These are phyloP conservation scores for Gibbula magus DNA, from an alignment of 2,888 invertebrate genomes.

Conservation along the genomic window DNA sequence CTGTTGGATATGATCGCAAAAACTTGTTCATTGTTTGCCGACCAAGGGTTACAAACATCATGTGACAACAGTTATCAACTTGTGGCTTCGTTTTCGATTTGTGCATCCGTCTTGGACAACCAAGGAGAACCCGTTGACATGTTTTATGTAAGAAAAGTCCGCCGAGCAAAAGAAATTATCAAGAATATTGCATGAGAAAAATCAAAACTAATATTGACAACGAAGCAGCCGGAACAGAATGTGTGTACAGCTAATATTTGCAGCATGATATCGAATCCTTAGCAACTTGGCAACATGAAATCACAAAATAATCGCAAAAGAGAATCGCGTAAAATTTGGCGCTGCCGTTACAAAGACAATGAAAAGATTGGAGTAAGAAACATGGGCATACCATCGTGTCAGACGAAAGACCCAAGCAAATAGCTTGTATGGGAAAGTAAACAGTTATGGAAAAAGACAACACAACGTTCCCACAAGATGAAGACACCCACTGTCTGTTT, in stretches of 20 bases:
- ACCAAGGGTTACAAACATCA: too few species aligned
- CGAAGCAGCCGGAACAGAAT: neutral
- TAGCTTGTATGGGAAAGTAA: slow-evolving; percentile 22
- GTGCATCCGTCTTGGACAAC: too few species aligned
- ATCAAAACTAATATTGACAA: slow-evolving; percentile 17
- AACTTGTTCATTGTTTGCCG: too few species aligned
- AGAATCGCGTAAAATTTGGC: slow-evolving; percentile 22
- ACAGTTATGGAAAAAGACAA: slow-evolving; percentile 24
- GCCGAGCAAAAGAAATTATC: neutral
- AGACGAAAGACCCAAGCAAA: neutral
- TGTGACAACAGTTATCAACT: too few species aligned
- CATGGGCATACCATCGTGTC: slow-evolving; percentile 3
- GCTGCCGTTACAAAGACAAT: slow-evolving; percentile 5
- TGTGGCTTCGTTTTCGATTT: too few species aligned
- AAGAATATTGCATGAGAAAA: neutral
- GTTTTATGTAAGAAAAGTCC: neutral
- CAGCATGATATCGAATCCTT: slow-evolving; percentile 13
- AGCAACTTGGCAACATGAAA: slow-evolving; percentile 5
- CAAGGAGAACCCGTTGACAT: too few species aligned
- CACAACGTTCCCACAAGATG: slow-evolving; percentile 15
- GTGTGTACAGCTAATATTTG: slow-evolving; percentile 8
- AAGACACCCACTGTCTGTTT: neutral
- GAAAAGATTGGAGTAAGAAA: slow-evolving; percentile 8
- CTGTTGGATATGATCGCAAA: too few species aligned
- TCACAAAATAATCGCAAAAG: slow-evolving; percentile 17